Evolutionary conservation across 2,797 vertebrate species (phyloP), one percentile per base, ranked within the genome.

Genomic region (Ataeniobius toweri): DNA sequence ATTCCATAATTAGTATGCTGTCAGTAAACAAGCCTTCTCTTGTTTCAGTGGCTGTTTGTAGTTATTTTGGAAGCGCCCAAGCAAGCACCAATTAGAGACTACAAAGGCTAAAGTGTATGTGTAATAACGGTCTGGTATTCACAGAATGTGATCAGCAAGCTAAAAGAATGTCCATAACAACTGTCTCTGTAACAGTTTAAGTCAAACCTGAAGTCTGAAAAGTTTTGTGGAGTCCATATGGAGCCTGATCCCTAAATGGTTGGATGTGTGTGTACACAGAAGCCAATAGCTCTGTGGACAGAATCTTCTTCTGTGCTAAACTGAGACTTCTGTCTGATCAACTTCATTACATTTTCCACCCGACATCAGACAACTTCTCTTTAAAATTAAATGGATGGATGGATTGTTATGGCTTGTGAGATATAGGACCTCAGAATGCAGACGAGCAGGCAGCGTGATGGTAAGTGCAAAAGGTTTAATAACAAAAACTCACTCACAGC

Each of bases 1-100:
- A 75, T 88, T 83, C 84, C 81, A 88, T 86, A 85, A 92, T 93
- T 88, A 92, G 83, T 79, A 83, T 70, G 56, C 79, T 78, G 77
- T 72, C 78, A 82, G 86, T 41, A 83, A 91, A 91, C 85, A 88
- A 85, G 87, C 73, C 82, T 77, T 78, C 71, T 93, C 85, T 91
- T 89, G 75, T 90, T 89, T 88, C 76, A 58, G 44, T 80, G 75
- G 71, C 75, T 87, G 85, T 88, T 90, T 90, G 84, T 85, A 84
- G 89, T 89, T 91, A 93, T 92, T 93, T 85, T 80, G 75, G 83
- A 84, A 85, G 81, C 74, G 26, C 76, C 84, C 76, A 56, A 59
- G 75, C 77, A 75, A 73, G 53, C 81, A 76, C 75, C 89, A 90
- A 83, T 90, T 85, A 83, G 39, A 86, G 80, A 76, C 74, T 74